Evolutionary conservation across 2,797 vertebrate species (phyloP).

Genomic region (Acipenser oxyrinchus): DNA sequence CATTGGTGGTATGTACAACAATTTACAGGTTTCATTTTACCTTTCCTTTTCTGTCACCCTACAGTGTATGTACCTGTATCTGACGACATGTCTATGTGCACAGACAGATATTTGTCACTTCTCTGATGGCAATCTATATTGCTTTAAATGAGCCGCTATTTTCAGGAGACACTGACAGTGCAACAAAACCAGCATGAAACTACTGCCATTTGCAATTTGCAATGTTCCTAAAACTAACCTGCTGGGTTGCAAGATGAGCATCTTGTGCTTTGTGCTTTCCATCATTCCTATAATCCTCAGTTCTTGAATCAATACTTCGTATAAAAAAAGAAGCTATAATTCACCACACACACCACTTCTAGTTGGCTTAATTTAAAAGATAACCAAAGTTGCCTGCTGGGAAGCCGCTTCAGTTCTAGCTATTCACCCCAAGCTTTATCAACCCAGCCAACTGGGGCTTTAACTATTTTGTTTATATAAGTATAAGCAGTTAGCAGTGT

Average conservation of each 20-base stretch:
- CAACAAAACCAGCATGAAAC: slow-evolving; percentile 11
- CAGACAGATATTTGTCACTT: slow-evolving; percentile 5
- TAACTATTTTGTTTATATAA: no score
- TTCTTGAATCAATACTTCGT: slow-evolving; percentile 23
- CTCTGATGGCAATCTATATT: not conserved
- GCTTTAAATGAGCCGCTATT: not conserved
- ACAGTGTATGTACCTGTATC: slow-evolving; percentile 36
- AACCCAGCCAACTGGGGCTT: no score
- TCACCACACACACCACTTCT: slow-evolving; percentile 14
- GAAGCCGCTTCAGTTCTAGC: not conserved
- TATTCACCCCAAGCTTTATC: no score
- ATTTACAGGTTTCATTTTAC: slow-evolving; percentile 15
- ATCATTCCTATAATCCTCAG: slow-evolving; percentile 11
- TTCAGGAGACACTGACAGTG: slow-evolving; percentile 2
- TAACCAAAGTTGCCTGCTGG: slow-evolving; percentile 16
- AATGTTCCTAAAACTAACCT: slow-evolving; percentile 10
- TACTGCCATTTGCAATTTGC: slow-evolving; percentile 15
- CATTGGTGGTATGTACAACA: no score
- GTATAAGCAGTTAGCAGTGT: no score
- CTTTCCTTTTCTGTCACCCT: slow-evolving; percentile 37
- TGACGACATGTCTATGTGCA: not conserved
- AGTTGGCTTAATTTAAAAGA: slow-evolving; percentile 13
- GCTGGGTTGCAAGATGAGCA: slow-evolving; percentile 19
- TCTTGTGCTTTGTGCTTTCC: not conserved
- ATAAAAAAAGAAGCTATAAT: slow-evolving; percentile 24